Percentiles rank a stretch among this genome's conserved stretches.
phyloP scores from a whole-genome alignment of 2,888 invertebrate species.

The Acleris laterana region DNA sequence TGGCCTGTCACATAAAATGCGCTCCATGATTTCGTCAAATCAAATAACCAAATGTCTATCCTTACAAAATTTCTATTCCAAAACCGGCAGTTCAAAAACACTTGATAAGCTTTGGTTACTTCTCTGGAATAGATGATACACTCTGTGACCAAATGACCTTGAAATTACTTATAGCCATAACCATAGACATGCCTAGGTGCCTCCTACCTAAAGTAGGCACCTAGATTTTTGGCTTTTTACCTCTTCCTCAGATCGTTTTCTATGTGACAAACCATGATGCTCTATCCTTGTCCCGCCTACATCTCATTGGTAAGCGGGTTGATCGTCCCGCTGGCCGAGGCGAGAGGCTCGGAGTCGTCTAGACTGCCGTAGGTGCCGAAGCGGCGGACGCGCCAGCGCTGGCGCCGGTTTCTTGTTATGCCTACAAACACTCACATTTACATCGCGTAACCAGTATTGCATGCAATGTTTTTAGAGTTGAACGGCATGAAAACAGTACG shows the following conservation, averaged over 20 bases:
- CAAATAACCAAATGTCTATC: neutral
- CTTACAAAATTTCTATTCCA: too few species aligned
- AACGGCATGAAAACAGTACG: neutral
- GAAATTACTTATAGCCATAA: too few species aligned
- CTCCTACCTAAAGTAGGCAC: neutral
- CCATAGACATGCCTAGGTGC: too few species aligned
- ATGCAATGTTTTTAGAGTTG: neutral
- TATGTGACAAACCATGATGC: too few species aligned
- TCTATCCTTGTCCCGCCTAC: constrained; percentile 44
- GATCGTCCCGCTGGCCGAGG: constrained; percentile 64
- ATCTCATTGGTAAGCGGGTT: constrained; percentile 74
- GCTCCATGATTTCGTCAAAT: neutral
- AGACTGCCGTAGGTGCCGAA: constrained; percentile 87
- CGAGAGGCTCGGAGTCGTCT: constrained; percentile 68
- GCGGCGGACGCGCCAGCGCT: constrained; percentile 67
- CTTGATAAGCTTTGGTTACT: too few species aligned
- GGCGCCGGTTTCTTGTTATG: constrained; percentile 82
- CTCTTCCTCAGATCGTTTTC: too few species aligned
- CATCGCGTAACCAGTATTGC: neutral
- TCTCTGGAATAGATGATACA: too few species aligned
- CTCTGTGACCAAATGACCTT: too few species aligned
- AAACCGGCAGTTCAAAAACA: too few species aligned
- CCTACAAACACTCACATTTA: constrained; percentile 51
- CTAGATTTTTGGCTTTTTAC: too few species aligned
- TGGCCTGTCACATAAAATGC: neutral